Evolutionary conservation across 2,888 invertebrate genomes (phyloP).

Genomic region (Fragum sueziense): DNA sequence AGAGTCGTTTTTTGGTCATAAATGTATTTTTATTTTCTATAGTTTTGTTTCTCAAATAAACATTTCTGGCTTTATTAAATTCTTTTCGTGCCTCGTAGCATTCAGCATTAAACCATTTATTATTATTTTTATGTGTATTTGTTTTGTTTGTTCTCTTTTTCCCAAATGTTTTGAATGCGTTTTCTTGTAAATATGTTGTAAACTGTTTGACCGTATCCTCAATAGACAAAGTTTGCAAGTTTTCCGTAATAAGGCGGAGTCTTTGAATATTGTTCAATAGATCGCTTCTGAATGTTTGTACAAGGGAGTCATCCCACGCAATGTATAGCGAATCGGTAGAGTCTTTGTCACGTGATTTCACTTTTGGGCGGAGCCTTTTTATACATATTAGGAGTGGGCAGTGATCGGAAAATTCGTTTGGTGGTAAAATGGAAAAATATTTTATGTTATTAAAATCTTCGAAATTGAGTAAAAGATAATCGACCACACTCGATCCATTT

Average conservation of each 20-base stretch:
- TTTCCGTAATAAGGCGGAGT: background rate
- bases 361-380: background rate
- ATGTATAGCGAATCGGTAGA: background rate
- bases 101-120: slow-evolving; percentile 13
- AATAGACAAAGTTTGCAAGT: background rate
- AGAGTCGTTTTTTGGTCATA: background rate
- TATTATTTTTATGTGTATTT: background rate
- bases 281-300: background rate
- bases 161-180: slow-evolving; percentile 2
- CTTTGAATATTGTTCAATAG: background rate
- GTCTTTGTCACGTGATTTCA: background rate
- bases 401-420: background rate
- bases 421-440: background rate
- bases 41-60: background rate
- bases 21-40: background rate
- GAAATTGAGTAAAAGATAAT: background rate
- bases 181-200: slow-evolving; percentile 3
- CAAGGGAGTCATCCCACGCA: background rate
- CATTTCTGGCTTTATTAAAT: slow-evolving; percentile 16
- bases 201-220: background rate
- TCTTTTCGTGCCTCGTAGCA: slow-evolving; percentile 1
- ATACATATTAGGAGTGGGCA: background rate
- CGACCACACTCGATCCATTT: slow-evolving; percentile 2
- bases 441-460: background rate
- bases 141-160: background rate